phyloP scores from a whole-genome alignment of 1,140 invertebrate species.

The Halyomorpha halys region DNA sequence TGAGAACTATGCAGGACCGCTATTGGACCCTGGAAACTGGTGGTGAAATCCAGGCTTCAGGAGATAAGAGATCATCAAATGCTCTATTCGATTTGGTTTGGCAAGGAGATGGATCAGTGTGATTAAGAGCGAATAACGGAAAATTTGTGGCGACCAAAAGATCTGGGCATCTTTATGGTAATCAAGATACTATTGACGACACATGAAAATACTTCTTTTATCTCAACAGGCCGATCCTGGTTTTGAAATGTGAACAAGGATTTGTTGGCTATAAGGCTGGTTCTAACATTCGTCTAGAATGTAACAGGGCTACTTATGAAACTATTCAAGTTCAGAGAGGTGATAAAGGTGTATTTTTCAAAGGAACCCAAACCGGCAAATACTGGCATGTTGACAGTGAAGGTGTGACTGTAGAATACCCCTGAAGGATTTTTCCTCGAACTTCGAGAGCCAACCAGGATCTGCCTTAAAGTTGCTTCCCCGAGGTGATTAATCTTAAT shows the following conservation, averaged over 20 bases:
- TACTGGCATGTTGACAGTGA: constrained; percentile 87
- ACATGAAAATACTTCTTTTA: constrained; percentile 88
- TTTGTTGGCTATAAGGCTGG: constrained; percentile 86
- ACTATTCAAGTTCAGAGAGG: constrained; percentile 83
- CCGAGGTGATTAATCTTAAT: constrained; percentile 73
- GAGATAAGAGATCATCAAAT: constrained; percentile 74
- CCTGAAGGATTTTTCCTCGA: constrained; percentile 88
- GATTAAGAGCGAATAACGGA: constrained; percentile 86
- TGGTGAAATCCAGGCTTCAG: constrained; percentile 85
- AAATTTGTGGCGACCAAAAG: constrained; percentile 88
- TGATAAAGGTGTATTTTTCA: no score
- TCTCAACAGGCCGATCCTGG: constrained; percentile 82
- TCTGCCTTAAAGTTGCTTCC: constrained; percentile 71
- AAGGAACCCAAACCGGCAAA: constrained; percentile 77
- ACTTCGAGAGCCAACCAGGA: constrained; percentile 78
- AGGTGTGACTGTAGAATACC: constrained; percentile 66
- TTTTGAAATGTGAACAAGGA: constrained; percentile 90
- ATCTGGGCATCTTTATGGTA: constrained; percentile 87
- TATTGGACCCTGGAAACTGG: constrained; percentile 91
- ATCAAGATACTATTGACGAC: constrained; percentile 75
- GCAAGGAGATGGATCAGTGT: constrained; percentile 81
- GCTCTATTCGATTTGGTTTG: constrained; percentile 84
- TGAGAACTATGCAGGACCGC: constrained; percentile 90
- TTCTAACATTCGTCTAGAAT: constrained; percentile 73
- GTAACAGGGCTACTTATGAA: constrained; percentile 91